Evolutionary conservation across 2,113 vertebrate species (phyloP), one percentile per base, ranked within the genome.

Genomic region (Abramis brama): DNA sequence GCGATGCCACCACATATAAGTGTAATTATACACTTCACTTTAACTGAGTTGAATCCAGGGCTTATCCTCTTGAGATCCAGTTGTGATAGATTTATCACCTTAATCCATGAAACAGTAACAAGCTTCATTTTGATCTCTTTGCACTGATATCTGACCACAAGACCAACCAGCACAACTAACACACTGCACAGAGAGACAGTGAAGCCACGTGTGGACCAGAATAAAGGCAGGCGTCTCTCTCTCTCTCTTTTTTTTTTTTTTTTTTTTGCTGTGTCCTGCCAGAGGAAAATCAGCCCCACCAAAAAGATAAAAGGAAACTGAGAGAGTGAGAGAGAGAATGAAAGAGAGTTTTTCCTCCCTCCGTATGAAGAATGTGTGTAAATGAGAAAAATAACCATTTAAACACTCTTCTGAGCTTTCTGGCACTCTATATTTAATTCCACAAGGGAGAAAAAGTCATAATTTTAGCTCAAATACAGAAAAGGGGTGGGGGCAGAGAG

Each of bases 301-400:
- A 75, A 79, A 80, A 66, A 81, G 79, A 81, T 66, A 47, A 81
- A 80, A 81, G 79, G 43, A 62, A 11, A 81, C 27, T 1, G 5
- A 81, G 39, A 45, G 52, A 78, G 52, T 52, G 17, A 52, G 47
- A 33, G 27, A 33, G 27, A 36, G 30, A 57, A 25, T 47, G 19
- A n/a, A 13, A 60, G 33, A 45, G 71, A 60, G 12, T 7, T 78
- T 78, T 39, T 57, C 21, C 52, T 36, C 30, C 21, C 36, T 75
- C 9, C 27, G 52, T 74, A 71, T 75, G 85, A 75, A 80, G 33
- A 68, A 87, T 87, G 73, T 85, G 70, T 19, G 19, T 71, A 57
- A 74, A 73, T 47, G 82, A 39, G 55, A 43, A 62, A 62, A 62
- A 62, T 60, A 62, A 27, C 57, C 36, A 25, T 60, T 5, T 57